Evolutionary conservation across 2,797 vertebrate species (phyloP), one percentile per base, ranked within the genome.

Genomic region (Danio kyathit): DNA sequence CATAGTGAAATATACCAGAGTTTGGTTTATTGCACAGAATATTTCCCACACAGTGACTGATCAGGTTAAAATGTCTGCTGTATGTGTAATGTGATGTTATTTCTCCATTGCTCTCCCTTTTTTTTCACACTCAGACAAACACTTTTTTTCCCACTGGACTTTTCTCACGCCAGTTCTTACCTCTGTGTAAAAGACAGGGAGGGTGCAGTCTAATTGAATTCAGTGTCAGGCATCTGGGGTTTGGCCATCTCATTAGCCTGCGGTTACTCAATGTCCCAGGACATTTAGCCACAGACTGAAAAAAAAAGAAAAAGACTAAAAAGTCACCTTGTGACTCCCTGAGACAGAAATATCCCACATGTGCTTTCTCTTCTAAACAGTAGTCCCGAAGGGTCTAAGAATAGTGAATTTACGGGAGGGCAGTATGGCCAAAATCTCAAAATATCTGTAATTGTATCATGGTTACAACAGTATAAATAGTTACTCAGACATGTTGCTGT

Each of bases 191-290:
- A 44, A 44, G 48, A 38, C 56, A 69, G 52, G 21, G 17, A 70
- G 63, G 54, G 44, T 16, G 16, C 5, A 66, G 80, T 40, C 56
- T 80, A 82, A 86, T 82, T 82, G 40, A 75, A 86, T 80, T 82
- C 59, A 13, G 74, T 81, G 64, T 79, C 69, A 54, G 44, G 38
- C 56, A 4, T 76, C 74, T 70, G 17, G 63, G 78, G 79, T 60
- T 59, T 14, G 19, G 65, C 79, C 74, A 72, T 83, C 83, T 82
- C 72, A 84, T 84, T 83, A 84, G 70, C 74, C 65, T 78, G 54
- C 48, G 54, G 81, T 76, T 61, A 52, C 54, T 74, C 48, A 1
- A 59, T 78, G 72, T 82, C 83, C 81, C 81, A 74, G 65, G 77
- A 74, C 61, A 83, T 56, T 73, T 71, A 74, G 49, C 65, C 76